A percentile compares a stretch with the other conserved stretches of the same genome.
These are phyloP conservation scores for Callimorpha dominula DNA, from an alignment of 2,888 invertebrate species.

Conservation along the genomic window DNA sequence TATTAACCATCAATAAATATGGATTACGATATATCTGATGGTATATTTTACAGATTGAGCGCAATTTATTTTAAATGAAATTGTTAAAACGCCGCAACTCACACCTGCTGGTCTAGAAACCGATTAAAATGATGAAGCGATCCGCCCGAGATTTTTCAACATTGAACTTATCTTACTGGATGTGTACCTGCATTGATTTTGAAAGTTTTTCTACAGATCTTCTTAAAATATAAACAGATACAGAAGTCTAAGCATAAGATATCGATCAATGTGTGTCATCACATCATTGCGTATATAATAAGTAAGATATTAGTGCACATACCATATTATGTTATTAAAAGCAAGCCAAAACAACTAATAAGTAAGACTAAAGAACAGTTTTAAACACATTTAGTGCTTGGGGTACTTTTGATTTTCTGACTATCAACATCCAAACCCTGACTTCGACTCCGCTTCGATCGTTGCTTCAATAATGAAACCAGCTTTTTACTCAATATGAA, in stretches of 20 bases:
- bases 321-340: too few species aligned
- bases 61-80: constrained; percentile 58
- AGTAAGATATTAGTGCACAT: too few species aligned
- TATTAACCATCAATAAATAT: background rate
- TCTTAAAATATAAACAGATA: too few species aligned
- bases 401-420: background rate
- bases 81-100: constrained; percentile 64
- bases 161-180: constrained; percentile 37
- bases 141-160: constrained; percentile 52
- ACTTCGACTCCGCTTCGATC: background rate
- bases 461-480: background rate
- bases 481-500: background rate
- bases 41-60: constrained; percentile 35
- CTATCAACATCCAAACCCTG: background rate
- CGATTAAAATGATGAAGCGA: constrained; percentile 81
- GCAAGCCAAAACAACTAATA: background rate
- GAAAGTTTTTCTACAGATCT: background rate
- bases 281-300: too few species aligned
- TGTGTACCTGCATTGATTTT: background rate
- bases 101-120: constrained; percentile 74
- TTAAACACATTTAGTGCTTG: background rate
- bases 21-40: background rate
- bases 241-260: too few species aligned
- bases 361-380: background rate
- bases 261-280: too few species aligned